Evolutionary conservation across 1,140 invertebrate species (phyloP).

Genomic region (Ylistrum balloti): DNA sequence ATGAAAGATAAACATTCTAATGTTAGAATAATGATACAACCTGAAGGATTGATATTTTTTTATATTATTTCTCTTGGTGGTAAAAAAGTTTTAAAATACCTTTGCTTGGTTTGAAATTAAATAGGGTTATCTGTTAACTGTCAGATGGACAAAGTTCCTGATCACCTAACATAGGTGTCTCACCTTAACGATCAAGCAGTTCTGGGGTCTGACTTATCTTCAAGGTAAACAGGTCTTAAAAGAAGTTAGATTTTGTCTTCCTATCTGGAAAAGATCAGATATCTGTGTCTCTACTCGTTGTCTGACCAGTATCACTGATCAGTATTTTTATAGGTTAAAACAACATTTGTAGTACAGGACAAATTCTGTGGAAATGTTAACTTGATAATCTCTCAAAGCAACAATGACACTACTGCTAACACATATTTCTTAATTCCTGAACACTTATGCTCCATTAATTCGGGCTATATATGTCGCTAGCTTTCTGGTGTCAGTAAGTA

Average conservation of each 20-base stretch:
- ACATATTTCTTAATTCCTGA: too few species aligned
- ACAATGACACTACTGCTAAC: too few species aligned
- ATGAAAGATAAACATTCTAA: not conserved
- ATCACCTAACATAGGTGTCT: not conserved
- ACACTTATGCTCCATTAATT: too few species aligned
- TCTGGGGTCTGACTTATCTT: not conserved
- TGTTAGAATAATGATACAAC: not conserved
- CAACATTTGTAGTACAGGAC: not conserved
- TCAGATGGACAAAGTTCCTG: not conserved
- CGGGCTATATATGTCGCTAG: too few species aligned
- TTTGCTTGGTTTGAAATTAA: constrained; percentile 3
- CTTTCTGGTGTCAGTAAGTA: too few species aligned
- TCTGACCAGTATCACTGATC: too few species aligned
- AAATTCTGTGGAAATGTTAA: not conserved
- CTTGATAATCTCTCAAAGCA: not conserved
- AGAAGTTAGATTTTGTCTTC: too few species aligned
- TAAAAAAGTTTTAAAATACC: not conserved
- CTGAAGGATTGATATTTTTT: not conserved
- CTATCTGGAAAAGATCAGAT: not conserved
- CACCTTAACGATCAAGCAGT: not conserved
- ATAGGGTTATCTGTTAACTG: constrained; percentile 18
- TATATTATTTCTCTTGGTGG: not conserved
- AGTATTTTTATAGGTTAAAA: not conserved
- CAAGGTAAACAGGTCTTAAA: not conserved
- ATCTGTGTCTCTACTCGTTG: not conserved